Conservation (phyloP, 2,888 invertebrate genomes). For the Drosophila cognata region DNA sequence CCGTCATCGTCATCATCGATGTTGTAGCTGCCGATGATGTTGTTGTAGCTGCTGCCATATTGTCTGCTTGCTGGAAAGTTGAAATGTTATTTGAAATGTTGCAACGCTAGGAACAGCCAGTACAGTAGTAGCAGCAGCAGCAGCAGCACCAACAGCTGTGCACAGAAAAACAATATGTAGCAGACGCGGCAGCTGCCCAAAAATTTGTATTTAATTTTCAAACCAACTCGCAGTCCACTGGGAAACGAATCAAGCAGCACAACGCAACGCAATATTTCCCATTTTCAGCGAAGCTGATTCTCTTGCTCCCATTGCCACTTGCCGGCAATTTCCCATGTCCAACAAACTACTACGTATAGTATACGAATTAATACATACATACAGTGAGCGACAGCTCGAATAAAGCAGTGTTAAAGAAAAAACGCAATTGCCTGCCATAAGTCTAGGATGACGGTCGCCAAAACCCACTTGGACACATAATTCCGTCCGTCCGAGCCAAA, state of each 20-base stretch:
- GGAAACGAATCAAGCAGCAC: slow-evolving; percentile 52
- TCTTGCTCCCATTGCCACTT: slow-evolving; percentile 2
- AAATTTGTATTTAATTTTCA: slow-evolving; percentile 81
- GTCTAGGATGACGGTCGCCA: no score
- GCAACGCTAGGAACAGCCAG: slow-evolving; percentile 50
- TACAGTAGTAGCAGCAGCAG: slow-evolving; percentile 25
- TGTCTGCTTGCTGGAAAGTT: slow-evolving; percentile 68
- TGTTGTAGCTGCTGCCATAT: slow-evolving; percentile 48
- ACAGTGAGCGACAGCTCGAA: no score
- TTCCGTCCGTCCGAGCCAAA: no score
- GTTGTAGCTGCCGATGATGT: slow-evolving; percentile 9
- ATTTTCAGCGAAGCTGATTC: slow-evolving; percentile 3
- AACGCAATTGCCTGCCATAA: no score
- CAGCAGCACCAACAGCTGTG: slow-evolving; percentile 15
- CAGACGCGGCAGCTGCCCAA: slow-evolving; percentile 48
- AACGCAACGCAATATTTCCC: slow-evolving; percentile 30
- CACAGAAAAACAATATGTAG: slow-evolving; percentile 21
- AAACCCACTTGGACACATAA: no score
- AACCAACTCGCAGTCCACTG: slow-evolving; percentile 68
- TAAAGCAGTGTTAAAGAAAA: no score
- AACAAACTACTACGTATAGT: slow-evolving; percentile 14
- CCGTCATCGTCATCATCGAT: slow-evolving; percentile 44
- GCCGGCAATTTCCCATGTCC: slow-evolving; percentile 49
- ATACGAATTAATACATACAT: slow-evolving; percentile 1
- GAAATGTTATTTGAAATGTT: slow-evolving; percentile 80